Conservation (phyloP, 2,888 invertebrate genomes). For the Campoletis raptor region DNA sequence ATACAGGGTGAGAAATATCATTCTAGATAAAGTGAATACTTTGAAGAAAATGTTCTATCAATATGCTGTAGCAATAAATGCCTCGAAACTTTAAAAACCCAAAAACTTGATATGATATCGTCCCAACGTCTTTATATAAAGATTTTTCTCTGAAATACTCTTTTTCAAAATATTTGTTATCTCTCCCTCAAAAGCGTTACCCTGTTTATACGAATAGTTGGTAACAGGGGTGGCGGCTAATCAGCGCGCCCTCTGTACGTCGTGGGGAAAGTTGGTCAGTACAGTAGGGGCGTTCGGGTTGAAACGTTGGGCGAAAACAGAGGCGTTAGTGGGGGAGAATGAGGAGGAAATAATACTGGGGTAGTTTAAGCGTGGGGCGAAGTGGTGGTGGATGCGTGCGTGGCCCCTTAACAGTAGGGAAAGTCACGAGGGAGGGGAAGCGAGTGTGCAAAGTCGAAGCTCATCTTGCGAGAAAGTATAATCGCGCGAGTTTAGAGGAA, state of each 20-base stretch:
- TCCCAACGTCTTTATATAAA: background rate
- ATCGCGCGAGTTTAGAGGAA: constrained; percentile 32
- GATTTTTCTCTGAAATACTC: background rate
- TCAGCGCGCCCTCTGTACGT: constrained; percentile 55
- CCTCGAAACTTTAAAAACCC: background rate
- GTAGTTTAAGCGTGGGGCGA: constrained; percentile 11
- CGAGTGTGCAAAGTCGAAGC: constrained; percentile 9
- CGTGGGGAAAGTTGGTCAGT: background rate
- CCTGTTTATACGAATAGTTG: background rate
- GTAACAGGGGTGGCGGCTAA: constrained; percentile 45
- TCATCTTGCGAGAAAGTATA: constrained; percentile 18
- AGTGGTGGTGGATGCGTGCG: constrained; percentile 18
- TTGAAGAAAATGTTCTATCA: background rate
- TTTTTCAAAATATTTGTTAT: background rate
- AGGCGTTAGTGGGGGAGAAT: background rate
- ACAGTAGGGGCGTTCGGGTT: constrained; percentile 57
- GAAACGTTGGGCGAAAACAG: constrained; percentile 17
- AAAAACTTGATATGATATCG: background rate
- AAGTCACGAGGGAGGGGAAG: background rate
- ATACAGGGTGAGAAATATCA: background rate
- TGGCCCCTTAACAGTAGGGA: background rate
- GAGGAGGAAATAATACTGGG: constrained; percentile 2
- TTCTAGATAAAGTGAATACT: background rate
- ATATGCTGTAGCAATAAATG: background rate
- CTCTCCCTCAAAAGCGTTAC: background rate